Conservation (phyloP, 2,797 vertebrate species). For the Ciconia nigra region DNA sequence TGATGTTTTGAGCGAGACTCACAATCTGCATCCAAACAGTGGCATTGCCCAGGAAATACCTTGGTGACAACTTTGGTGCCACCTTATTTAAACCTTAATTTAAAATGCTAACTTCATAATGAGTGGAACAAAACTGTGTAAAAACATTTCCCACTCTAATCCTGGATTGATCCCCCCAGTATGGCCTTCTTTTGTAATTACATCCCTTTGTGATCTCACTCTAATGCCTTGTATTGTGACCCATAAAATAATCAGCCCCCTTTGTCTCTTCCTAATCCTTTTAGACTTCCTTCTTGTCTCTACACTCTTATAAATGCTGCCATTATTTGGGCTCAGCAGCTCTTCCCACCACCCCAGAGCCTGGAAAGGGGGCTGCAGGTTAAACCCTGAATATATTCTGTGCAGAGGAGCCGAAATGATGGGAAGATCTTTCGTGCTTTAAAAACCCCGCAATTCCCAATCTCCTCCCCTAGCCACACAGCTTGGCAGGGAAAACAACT, state of each 20-base stretch:
- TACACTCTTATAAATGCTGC: constrained; percentile 65
- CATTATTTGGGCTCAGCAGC: constrained; percentile 71
- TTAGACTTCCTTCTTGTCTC: constrained; percentile 73
- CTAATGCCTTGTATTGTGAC: constrained; percentile 74
- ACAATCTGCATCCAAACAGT: not conserved
- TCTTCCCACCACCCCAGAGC: constrained; percentile 66
- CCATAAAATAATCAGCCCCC: constrained; percentile 73
- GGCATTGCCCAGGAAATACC: constrained; percentile 47
- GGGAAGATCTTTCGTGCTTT: constrained; percentile 33
- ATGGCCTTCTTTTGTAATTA: constrained; percentile 73
- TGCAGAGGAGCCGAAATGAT: constrained; percentile 3
- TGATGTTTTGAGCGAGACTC: not conserved
- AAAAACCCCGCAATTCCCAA: not conserved
- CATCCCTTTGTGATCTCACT: constrained; percentile 70
- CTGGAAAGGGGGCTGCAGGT: constrained; percentile 52
- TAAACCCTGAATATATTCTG: constrained; percentile 55
- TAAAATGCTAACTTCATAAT: constrained; percentile 69
- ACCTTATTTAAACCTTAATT: constrained; percentile 67
- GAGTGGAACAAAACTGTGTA: constrained; percentile 71
- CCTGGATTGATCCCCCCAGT: constrained; percentile 60
- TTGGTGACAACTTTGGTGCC: constrained; percentile 55
- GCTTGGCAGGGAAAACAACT: not conserved
- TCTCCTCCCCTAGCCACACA: not conserved
- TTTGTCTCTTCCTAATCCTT: constrained; percentile 74
- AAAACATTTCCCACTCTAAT: constrained; percentile 71